Base-by-base conservation (phyloP, 1,140 invertebrate species). In the Amyelois transitella region DNA sequence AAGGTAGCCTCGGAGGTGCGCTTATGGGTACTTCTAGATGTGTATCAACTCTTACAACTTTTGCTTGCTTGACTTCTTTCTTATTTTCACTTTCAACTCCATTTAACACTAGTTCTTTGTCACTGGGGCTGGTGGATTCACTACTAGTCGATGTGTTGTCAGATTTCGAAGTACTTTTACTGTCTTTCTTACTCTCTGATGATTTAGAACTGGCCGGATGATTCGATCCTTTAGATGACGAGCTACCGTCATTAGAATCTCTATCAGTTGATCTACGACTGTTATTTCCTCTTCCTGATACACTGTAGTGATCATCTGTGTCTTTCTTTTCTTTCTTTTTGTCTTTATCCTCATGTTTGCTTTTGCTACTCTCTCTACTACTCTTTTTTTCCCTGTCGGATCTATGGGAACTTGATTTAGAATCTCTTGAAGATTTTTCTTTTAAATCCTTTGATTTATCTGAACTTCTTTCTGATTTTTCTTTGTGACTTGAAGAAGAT, bases 191-290 rank as follows among this genome's bases (percentile, higher is more conserved):
- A 22, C 54, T 75, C 55, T 73, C 74, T 17, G 78, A 65, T 17
- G 74, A 76, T 72, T 81, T 88, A 2, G 83, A 72, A 56, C 60
- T 75, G 1, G 84, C 64, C 6, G 72, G 83, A 25, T 80, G 75
- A 20, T 86, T 75, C 18, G 79, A 85, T 5, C 80, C 75, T 77
- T 88, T 88, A 0, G 75, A 82, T 5, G 84, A 87, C 1, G 83
- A 77, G 55, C 86, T 88, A 14, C 90, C 90, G 68, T 91, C 90
- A 59, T 91, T 91, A 1, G 90, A 91, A 77, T 92, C 91, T 57
- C 90, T 76, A 62, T 91, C 90, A 2, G 90, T 90, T 4, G 90
- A 91, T 24, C 90, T 62, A 32, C 90, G 69, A 49, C 60, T 80
- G 19, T 85, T 79, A 53, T 77, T 86, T 6, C 81, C 87, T 58